Evolutionary conservation across 2,888 invertebrate genomes (phyloP).

Genomic region (Netelia inedita): DNA sequence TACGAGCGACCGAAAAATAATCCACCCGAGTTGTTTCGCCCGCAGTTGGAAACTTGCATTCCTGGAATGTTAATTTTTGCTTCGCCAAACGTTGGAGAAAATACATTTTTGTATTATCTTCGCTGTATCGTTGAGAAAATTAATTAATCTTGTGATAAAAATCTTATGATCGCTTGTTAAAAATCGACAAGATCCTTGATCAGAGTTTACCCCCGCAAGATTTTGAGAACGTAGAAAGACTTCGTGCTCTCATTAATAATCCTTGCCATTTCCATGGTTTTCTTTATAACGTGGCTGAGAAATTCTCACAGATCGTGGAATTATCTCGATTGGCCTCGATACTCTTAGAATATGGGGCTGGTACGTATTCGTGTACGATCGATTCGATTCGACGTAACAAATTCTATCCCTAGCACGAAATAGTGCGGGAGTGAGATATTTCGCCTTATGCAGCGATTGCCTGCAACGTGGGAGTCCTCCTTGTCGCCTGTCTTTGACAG

Average conservation of each 20-base stretch:
- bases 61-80: conserved; percentile 19
- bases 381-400: conserved; percentile 20
- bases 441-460: not conserved
- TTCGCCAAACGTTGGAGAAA: too few species aligned
- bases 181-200: too few species aligned
- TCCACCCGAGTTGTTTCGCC: not conserved
- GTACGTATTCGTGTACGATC: conserved; percentile 21
- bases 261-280: too few species aligned
- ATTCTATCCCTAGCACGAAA: not conserved
- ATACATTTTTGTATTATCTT: not conserved
- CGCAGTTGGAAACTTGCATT: conserved; percentile 1
- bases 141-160: conserved; percentile 2
- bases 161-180: too few species aligned
- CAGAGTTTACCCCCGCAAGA: too few species aligned
- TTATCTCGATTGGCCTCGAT: conserved; percentile 17
- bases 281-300: not conserved
- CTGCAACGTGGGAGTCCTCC: conserved; percentile 3
- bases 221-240: too few species aligned
- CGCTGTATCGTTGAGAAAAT: not conserved
- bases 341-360: conserved; percentile 23
- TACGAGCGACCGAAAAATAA: not conserved
- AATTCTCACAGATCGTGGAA: conserved; percentile 6
- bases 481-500: conserved; percentile 55
- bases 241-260: too few species aligned
- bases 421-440: conserved; percentile 17